Evolutionary conservation across 2,888 invertebrate genomes (phyloP).

Genomic region (Acronicta leporina): DNA sequence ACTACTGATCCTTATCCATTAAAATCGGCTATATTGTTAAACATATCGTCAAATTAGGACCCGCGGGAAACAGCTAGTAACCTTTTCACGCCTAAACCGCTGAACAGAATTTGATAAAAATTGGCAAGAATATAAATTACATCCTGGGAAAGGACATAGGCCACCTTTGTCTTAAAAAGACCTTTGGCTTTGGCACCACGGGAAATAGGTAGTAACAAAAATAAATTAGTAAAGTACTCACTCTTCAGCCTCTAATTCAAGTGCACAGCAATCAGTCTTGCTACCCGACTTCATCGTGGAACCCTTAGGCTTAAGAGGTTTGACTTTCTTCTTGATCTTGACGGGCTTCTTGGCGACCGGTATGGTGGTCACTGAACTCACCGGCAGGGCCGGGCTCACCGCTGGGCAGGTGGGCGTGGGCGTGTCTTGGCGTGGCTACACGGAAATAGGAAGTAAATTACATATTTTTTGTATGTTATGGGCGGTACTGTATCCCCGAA

Average conservation of each 20-base stretch:
- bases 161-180: too few relatives aligned
- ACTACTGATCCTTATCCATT: too few relatives aligned
- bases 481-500: too few relatives aligned
- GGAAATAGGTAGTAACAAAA: background rate
- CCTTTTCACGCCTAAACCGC: too few relatives aligned
- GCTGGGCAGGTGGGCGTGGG: slow-evolving; percentile 78
- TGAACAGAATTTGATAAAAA: too few relatives aligned
- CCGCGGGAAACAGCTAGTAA: too few relatives aligned
- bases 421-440: slow-evolving; percentile 75
- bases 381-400: slow-evolving; percentile 80
- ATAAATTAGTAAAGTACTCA: slow-evolving; percentile 58
- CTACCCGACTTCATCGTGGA: slow-evolving; percentile 70
- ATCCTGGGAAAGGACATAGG: too few relatives aligned
- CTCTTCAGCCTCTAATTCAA: slow-evolving; percentile 77
- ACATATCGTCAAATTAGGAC: too few relatives aligned
- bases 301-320: slow-evolving; percentile 63
- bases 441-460: slow-evolving; percentile 23
- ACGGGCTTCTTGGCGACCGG: slow-evolving; percentile 69
- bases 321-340: slow-evolving; percentile 74
- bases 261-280: slow-evolving; percentile 65
- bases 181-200: too few relatives aligned
- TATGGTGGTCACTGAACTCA: slow-evolving; percentile 77
- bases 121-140: too few relatives aligned
- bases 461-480: slow-evolving; percentile 10
- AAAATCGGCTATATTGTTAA: too few relatives aligned